Percentiles rank a stretch among this genome's conserved stretches.
These are phyloP conservation scores for Pithecia hirsuta DNA, from an alignment of 2,797 vertebrate genomes.

Conservation along the genomic window DNA sequence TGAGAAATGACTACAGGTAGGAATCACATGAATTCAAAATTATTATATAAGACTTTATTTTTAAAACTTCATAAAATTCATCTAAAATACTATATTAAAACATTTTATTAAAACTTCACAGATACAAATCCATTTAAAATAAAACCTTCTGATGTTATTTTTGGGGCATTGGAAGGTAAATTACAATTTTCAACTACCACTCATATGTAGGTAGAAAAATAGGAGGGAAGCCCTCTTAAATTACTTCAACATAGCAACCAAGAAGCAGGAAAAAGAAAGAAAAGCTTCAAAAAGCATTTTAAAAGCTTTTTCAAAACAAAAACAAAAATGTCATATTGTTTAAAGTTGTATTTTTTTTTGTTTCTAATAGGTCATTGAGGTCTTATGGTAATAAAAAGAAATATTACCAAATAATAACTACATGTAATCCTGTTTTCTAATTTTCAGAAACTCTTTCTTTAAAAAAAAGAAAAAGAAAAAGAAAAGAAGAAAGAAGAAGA, in stretches of 20 bases:
- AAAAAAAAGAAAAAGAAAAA: not conserved
- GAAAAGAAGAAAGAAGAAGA: not conserved
- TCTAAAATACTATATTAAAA: not conserved
- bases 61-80: conserved; percentile 18
- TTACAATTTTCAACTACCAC: not conserved
- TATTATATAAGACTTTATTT: not conserved
- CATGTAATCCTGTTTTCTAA: conserved; percentile 43
- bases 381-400: not conserved
- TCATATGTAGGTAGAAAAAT: not conserved
- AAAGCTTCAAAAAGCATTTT: not conserved
- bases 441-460: conserved; percentile 58
- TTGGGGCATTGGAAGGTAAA: conserved; percentile 20
- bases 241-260: not conserved
- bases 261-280: not conserved
- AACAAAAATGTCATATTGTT: conserved; percentile 2
- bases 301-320: not conserved
- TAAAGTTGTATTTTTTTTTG: conserved; percentile 39
- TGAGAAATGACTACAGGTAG: not conserved
- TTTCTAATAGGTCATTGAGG: not conserved
- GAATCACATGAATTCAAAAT: not conserved
- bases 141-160: not conserved
- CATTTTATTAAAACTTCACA: not conserved
- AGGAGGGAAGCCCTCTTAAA: not conserved
- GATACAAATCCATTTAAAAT: not conserved
- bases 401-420: conserved; percentile 25